Evolutionary conservation across 2,888 invertebrate species (phyloP).

Genomic region (Ditula angustiorana): DNA sequence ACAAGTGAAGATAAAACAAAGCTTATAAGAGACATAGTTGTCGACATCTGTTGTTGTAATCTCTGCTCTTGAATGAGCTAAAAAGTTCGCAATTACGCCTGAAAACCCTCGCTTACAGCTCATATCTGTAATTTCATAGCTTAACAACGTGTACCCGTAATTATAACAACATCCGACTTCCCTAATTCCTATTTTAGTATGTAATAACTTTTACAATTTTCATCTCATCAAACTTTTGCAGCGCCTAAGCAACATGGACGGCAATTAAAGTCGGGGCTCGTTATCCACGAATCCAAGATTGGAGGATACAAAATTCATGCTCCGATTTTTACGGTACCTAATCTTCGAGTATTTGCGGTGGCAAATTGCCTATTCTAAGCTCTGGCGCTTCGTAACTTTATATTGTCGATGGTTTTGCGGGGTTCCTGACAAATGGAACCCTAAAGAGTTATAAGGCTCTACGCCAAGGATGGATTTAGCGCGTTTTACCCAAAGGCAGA

Average conservation of each 20-base stretch:
- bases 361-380: slow-evolving; percentile 11
- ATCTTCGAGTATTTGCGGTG: slow-evolving; percentile 25
- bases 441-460: slow-evolving; percentile 31
- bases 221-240: slow-evolving; percentile 33
- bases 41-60: too few relatives aligned
- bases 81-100: background rate
- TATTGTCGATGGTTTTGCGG: background rate
- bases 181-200: slow-evolving; percentile 4
- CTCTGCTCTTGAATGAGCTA: background rate
- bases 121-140: slow-evolving; percentile 6
- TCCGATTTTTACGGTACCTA: slow-evolving; percentile 25
- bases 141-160: background rate
- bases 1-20: too few relatives aligned
- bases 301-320: slow-evolving; percentile 17
- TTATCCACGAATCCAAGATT: slow-evolving; percentile 8
- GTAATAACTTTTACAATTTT: slow-evolving; percentile 34
- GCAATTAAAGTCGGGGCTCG: slow-evolving; percentile 31
- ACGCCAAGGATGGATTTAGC: slow-evolving; percentile 49
- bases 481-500: slow-evolving; percentile 52
- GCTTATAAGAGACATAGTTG: too few relatives aligned
- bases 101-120: background rate
- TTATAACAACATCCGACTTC: slow-evolving; percentile 7
- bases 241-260: slow-evolving; percentile 24
- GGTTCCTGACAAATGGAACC: slow-evolving; percentile 26
- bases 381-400: slow-evolving; percentile 1